phyloP scores from a whole-genome alignment of 2,888 invertebrate species.

The Thereva nobilitata region DNA sequence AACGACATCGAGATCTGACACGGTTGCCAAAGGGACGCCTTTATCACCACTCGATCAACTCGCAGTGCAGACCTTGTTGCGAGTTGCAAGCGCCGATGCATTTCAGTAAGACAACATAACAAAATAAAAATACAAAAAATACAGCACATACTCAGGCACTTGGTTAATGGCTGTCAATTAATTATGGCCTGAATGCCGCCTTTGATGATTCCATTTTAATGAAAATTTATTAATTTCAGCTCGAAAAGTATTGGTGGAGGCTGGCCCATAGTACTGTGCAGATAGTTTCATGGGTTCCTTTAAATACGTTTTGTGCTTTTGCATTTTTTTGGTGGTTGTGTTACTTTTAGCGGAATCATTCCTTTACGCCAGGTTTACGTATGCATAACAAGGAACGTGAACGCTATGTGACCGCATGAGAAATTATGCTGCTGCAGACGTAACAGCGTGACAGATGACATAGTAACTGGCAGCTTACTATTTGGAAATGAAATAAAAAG shows the following conservation, averaged over 20 bases:
- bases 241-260: conserved; percentile 24
- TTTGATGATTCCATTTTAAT: conserved; percentile 48
- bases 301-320: not conserved
- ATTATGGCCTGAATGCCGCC: conserved; percentile 42
- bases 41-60: conserved; percentile 28
- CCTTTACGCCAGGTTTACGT: too few species aligned
- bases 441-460: conserved; percentile 39
- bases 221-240: conserved; percentile 47
- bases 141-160: conserved; percentile 31
- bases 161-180: conserved; percentile 39
- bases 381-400: not conserved
- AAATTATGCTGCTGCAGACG: conserved; percentile 38
- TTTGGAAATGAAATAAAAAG: conserved; percentile 24
- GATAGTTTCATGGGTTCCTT: too few species aligned
- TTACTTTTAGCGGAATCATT: not conserved
- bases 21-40: conserved; percentile 27
- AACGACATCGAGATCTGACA: conserved; percentile 19
- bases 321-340: not conserved
- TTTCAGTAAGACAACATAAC: not conserved
- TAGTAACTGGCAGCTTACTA: conserved; percentile 22
- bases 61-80: not conserved
- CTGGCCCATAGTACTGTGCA: too few species aligned
- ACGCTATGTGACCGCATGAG: conserved; percentile 32
- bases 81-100: conserved; percentile 11
- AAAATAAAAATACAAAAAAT: conserved; percentile 5